These are phyloP conservation scores for Allobates femoralis DNA, from an alignment of 2,797 vertebrate genomes.

Conservation along the genomic window DNA sequence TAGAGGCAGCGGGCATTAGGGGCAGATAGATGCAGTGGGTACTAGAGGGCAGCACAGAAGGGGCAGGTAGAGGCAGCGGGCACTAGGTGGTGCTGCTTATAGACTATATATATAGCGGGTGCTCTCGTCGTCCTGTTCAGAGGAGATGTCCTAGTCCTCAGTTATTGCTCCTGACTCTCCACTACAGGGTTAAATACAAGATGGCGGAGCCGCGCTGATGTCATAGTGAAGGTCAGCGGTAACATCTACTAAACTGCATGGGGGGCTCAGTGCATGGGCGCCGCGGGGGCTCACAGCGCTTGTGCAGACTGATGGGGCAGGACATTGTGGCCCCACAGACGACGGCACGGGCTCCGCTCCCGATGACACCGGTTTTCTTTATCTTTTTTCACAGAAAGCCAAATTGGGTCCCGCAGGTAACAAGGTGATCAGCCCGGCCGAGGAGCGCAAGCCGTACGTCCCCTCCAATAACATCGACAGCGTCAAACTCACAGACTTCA, in stretches of 20 bases:
- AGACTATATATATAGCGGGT: too few species aligned
- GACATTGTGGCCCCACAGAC: neutral
- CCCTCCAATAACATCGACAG: slow-evolving; percentile 90
- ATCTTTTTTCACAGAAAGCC: slow-evolving; percentile 86
- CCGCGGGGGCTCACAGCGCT: too few species aligned
- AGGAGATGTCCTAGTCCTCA: neutral
- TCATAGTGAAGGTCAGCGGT: neutral
- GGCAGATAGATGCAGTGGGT: too few species aligned
- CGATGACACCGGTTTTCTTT: neutral
- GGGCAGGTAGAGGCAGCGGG: too few species aligned
- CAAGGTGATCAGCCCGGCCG: slow-evolving; percentile 89
- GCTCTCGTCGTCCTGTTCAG: neutral
- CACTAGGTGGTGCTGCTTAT: too few species aligned
- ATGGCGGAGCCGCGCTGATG: neutral
- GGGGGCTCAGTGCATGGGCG: neutral
- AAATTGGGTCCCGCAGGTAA: slow-evolving; percentile 91
- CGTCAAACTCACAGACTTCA: slow-evolving; percentile 92
- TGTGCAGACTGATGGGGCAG: neutral
- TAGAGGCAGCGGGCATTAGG: too few species aligned
- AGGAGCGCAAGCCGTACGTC: slow-evolving; percentile 84
- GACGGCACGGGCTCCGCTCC: neutral
- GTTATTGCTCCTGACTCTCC: slow-evolving; percentile 9
- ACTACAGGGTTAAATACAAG: neutral
- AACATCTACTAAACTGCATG: slow-evolving; percentile 21
- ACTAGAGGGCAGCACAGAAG: too few species aligned